Conservation (phyloP, 2,797 vertebrate species). For the Myripristis jacobus region DNA sequence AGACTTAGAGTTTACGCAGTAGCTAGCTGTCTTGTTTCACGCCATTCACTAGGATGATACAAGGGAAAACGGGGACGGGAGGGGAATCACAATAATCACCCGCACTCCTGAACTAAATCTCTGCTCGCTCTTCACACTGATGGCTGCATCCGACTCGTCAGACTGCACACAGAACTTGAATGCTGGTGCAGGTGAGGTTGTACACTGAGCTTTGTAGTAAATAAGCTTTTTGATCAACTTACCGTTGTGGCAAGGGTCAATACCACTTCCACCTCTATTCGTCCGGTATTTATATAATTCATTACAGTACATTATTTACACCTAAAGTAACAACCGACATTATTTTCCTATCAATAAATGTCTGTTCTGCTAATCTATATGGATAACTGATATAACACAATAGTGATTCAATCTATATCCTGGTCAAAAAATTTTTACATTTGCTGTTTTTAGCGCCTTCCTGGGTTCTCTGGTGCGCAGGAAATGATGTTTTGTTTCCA, state of each 20-base stretch:
- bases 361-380: too few species aligned
- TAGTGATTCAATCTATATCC: too few species aligned
- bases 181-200: slow-evolving; percentile 8
- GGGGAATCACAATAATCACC: slow-evolving; percentile 32
- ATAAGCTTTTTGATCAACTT: slow-evolving; percentile 28
- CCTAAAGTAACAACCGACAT: not conserved
- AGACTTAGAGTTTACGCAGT: slow-evolving; percentile 70
- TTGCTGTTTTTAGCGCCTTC: too few species aligned
- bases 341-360: too few species aligned
- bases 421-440: too few species aligned
- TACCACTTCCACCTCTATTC: slow-evolving; percentile 15
- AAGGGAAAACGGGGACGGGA: slow-evolving; percentile 2
- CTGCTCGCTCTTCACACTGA: slow-evolving; percentile 10
- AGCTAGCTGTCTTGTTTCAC: slow-evolving; percentile 62
- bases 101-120: slow-evolving; percentile 17
- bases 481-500: too few species aligned
- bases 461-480: too few species aligned
- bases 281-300: not conserved
- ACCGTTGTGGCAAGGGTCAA: slow-evolving; percentile 13
- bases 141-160: slow-evolving; percentile 1
- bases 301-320: slow-evolving; percentile 11
- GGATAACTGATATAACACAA: too few species aligned
- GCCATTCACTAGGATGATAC: slow-evolving; percentile 48
- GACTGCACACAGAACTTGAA: slow-evolving; percentile 22
- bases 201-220: slow-evolving; percentile 9